These are phyloP conservation scores for Agrochola litura DNA, from an alignment of 2,888 invertebrate species.

Conservation along the genomic window DNA sequence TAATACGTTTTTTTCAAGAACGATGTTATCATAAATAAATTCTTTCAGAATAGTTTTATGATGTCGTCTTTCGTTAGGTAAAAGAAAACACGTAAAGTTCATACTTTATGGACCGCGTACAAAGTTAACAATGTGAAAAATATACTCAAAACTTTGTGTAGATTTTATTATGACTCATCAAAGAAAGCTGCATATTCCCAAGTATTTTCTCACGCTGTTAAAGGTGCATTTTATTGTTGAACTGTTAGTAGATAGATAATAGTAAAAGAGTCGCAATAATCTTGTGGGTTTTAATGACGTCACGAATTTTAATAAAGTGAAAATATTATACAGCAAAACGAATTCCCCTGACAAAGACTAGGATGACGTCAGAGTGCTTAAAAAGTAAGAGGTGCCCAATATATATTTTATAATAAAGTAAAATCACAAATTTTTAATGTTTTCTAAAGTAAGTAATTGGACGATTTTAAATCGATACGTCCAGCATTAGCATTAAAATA, in stretches of 20 bases:
- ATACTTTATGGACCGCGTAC: slow-evolving; percentile 21
- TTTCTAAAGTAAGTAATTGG: neutral
- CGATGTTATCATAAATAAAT: neutral
- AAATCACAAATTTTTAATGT: neutral
- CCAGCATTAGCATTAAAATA: neutral
- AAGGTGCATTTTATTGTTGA: neutral
- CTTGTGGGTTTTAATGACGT: neutral
- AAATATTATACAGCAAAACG: neutral
- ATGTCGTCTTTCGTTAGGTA: neutral
- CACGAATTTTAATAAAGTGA: no score
- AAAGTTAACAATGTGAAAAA: slow-evolving; percentile 37
- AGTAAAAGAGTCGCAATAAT: neutral
- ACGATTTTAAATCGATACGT: neutral
- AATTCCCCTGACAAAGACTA: no score
- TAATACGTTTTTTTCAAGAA: neutral
- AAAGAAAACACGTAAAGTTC: slow-evolving; percentile 26
- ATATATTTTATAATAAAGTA: neutral
- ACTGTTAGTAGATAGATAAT: neutral
- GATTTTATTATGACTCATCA: slow-evolving; percentile 1
- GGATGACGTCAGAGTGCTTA: neutral
- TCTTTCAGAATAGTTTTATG: slow-evolving; percentile 4
- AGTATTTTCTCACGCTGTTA: neutral
- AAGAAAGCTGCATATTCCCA: neutral
- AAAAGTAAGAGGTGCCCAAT: neutral
- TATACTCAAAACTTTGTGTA: neutral